Conservation (phyloP, 2,888 invertebrate genomes). For the Drosophila infuscata region DNA sequence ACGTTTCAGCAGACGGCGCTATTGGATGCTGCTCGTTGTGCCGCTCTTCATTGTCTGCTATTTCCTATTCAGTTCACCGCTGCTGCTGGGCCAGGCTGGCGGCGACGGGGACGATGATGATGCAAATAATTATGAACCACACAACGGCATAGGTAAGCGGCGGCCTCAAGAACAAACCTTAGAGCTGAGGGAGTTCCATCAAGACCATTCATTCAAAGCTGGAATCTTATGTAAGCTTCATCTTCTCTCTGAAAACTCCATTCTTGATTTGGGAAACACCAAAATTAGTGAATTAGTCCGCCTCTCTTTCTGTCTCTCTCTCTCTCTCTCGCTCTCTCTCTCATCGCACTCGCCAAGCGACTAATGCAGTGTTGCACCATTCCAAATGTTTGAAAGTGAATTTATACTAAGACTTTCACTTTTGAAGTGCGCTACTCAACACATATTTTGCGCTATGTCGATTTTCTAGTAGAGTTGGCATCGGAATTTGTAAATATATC, state of each 20-base stretch:
- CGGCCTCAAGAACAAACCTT: not conserved
- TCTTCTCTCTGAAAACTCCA: not conserved
- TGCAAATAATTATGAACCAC: slow-evolving; percentile 36
- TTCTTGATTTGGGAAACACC: not conserved
- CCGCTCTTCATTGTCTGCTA: slow-evolving; percentile 41
- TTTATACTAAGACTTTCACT: slow-evolving; percentile 39
- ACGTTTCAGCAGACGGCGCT: slow-evolving; percentile 43
- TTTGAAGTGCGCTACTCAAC: slow-evolving; percentile 16
- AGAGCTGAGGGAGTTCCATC: not conserved
- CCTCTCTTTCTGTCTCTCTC: not conserved
- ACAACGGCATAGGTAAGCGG: slow-evolving; percentile 60
- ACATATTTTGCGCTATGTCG: slow-evolving; percentile 3
- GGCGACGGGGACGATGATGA: slow-evolving; percentile 15
- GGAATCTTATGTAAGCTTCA: slow-evolving; percentile 31
- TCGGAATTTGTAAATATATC: not conserved
- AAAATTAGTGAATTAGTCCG: slow-evolving; percentile 6
- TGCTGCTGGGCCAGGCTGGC: slow-evolving; percentile 39
- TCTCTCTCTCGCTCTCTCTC: not conserved
- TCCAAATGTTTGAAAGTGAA: slow-evolving; percentile 27
- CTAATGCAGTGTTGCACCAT: slow-evolving; percentile 27
- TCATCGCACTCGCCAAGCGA: not conserved
- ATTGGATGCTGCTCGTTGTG: slow-evolving; percentile 26
- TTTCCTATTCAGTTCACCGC: slow-evolving; percentile 48
- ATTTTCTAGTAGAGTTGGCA: slow-evolving; percentile 5
- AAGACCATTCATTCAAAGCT: slow-evolving; percentile 9